These are phyloP conservation scores for Harpagifer antarcticus DNA, from an alignment of 2,797 vertebrate species.

Conservation along the genomic window DNA sequence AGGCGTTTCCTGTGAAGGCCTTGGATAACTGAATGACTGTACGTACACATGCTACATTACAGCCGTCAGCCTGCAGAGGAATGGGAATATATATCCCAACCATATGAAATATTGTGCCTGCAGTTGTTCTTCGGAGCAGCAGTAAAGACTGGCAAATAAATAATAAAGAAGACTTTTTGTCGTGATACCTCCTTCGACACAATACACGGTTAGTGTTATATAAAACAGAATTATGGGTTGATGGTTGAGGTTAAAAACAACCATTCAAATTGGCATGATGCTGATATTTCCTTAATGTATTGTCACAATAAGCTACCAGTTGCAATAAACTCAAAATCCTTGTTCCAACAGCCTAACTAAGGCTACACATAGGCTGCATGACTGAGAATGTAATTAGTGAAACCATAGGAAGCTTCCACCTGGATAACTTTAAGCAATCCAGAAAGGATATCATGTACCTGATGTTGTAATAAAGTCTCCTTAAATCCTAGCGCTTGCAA, in stretches of 20 bases:
- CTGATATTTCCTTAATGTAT: background rate
- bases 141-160: background rate
- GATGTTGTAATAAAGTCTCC: background rate
- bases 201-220: background rate
- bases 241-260: too few relatives aligned
- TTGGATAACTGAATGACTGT: conserved; percentile 35
- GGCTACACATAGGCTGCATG: background rate
- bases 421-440: conserved; percentile 1
- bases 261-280: background rate
- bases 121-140: too few relatives aligned
- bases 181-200: background rate
- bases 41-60: conserved; percentile 18
- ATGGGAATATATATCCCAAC: conserved; percentile 5
- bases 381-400: conserved; percentile 16
- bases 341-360: too few relatives aligned
- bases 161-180: background rate
- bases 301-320: background rate
- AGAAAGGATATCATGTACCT: background rate
- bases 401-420: conserved; percentile 13
- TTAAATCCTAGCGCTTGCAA: background rate
- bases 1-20: conserved; percentile 22
- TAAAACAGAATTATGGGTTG: too few relatives aligned
- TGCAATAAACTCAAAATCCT: background rate
- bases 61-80: conserved; percentile 2
- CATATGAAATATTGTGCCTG: background rate